Percentiles rank a stretch among this genome's conserved stretches.
Evolutionary conservation across 2,113 vertebrate species (phyloP).

Genomic region (Chloebia gouldiae): DNA sequence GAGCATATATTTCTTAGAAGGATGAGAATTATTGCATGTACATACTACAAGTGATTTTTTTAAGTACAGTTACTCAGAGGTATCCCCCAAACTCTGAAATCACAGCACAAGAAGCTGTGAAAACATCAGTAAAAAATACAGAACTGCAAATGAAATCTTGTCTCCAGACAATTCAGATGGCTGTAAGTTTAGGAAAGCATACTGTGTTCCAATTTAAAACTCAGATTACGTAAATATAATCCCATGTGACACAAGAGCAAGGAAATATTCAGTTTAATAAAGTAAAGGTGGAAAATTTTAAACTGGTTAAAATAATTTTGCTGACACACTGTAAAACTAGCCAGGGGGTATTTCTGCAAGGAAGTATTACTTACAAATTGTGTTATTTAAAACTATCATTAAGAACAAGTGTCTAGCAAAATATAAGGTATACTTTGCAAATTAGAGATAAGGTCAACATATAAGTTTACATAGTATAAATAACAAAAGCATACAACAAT

Average conservation of each 20-base stretch:
- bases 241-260: background rate
- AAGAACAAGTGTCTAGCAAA: background rate
- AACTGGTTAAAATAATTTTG: background rate
- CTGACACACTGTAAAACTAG: background rate
- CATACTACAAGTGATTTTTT: background rate
- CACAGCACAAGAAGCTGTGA: background rate
- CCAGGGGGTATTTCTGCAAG: background rate
- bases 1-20: background rate
- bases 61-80: background rate
- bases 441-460: background rate
- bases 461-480: background rate
- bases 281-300: background rate
- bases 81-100: background rate
- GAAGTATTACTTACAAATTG: background rate
- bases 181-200: background rate
- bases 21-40: background rate
- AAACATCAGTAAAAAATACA: background rate
- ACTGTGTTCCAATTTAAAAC: background rate
- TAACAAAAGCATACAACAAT: background rate
- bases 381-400: background rate
- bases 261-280: background rate
- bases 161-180: background rate
- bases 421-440: background rate
- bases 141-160: background rate
- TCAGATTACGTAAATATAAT: background rate